Evolutionary conservation across 2,888 invertebrate genomes (phyloP), one percentile per base, ranked within the genome.

Genomic region (Dasypogon diadema): DNA sequence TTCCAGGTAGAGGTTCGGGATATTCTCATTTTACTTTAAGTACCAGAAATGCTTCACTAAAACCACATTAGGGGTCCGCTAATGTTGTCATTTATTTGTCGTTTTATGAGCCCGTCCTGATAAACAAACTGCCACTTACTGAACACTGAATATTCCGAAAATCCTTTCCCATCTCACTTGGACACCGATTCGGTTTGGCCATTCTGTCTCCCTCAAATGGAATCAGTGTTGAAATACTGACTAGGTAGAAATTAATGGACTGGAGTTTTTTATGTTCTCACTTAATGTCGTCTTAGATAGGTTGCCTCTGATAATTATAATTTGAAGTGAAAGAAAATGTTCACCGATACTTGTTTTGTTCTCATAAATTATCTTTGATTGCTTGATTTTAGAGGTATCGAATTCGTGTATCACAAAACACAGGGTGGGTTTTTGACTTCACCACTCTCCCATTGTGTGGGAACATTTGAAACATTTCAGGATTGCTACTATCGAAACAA

Each of bases 71-170:
- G 24, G 72, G 73, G 24, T 73, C 42, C 73, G 73, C 73, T 73
- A 73, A 73, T 73, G 73, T 73, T 73, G 73, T 73, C 73, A 73
- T 73, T 73, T 73, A 73, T 73, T 73, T 73, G 73, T 73, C 73
- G 22, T 56, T 73, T 73, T 73, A 73, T 73, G 73, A 73, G 56
- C 37, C 12, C 46, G 24, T 73, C 46, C 73, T 37, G 73, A 73
- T 73, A 73, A 73, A 73, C 56, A 73, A 73, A 73, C 56, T 73
- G 56, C 73, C 73, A 73, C 42, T 73, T 56, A 56, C 73, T 16
- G 42, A n/a, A 8, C 16, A 37, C 55, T 73, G 73, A 56, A 73
- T 56, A 56, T 56, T 73, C 56, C 16, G 42, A 56, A 73, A 56
- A 42, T 42, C 73, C 54, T 51, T 70, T 54, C n/a, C n/a, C 54